phyloP scores from a whole-genome alignment of 2,888 invertebrate species.

The Eilema sororculum region DNA sequence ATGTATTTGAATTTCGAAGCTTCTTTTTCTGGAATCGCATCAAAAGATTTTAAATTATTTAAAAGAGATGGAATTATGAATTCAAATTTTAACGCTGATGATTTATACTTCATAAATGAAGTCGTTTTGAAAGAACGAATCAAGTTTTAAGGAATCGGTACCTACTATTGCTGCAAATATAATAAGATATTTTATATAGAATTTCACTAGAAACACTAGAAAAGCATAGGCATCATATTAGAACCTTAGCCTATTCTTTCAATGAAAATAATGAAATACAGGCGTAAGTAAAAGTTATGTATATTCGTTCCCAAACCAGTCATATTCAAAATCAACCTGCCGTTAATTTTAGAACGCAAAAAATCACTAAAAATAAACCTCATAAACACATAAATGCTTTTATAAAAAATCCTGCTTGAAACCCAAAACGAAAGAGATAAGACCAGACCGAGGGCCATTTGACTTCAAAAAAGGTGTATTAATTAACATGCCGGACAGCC shows the following conservation, averaged over 20 bases:
- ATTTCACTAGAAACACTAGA: too few species aligned
- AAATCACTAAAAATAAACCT: background rate
- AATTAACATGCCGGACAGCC: slow-evolving; percentile 37
- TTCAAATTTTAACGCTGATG: too few species aligned
- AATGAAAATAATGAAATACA: background rate
- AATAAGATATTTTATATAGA: too few species aligned
- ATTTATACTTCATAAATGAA: too few species aligned
- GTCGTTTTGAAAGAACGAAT: too few species aligned
- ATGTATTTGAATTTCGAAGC: too few species aligned
- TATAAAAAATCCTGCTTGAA: slow-evolving; percentile 16
- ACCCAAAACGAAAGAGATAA: slow-evolving; percentile 23
- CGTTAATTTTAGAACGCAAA: background rate
- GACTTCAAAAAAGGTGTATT: slow-evolving; percentile 27
- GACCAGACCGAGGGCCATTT: slow-evolving; percentile 23
- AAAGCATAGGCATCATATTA: too few species aligned
- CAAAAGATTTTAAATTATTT: too few species aligned
- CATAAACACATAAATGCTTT: background rate
- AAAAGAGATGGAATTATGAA: too few species aligned
- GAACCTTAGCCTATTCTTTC: background rate
- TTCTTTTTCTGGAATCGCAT: too few species aligned
- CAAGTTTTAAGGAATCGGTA: too few species aligned
- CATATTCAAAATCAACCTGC: background rate
- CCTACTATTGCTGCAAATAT: too few species aligned
- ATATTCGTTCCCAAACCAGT: background rate
- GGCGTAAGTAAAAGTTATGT: background rate